Base-by-base conservation (phyloP, 1,140 invertebrate genomes). In the Samia ricini region DNA sequence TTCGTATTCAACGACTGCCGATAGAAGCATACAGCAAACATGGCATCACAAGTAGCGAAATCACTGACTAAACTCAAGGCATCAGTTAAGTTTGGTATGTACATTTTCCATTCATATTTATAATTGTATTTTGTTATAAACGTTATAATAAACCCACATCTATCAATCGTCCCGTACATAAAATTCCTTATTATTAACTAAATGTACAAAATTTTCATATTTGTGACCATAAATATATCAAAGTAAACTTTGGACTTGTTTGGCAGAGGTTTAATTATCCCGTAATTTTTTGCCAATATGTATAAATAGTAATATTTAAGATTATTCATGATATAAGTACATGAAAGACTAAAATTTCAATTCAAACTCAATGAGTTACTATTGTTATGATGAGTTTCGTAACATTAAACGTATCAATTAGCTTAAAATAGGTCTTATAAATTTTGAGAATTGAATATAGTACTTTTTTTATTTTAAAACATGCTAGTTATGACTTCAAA, bases 41-140 rank as follows among this genome's bases (percentile, higher is more conserved):
- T 89, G 86, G 84, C 86, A 70, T 83, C 86, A 19, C 83, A 87
- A 70, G 74, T 89, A 60, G 80, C 86, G 59, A 89, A 85, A 82
- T 79, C 77, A 29, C 69, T 89, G 10, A 42, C 82, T 42, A 57
- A 86, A 86, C 78, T 74, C 74, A 10, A 60, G 79, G 64, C 70
- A 75, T 64, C 82, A 20, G 71, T 72, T 55, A 89, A 87, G 67
- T 89, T 87, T 72, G 84, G 86, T 87, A 81, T 55, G 63, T 59
- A 42, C 15, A 56, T 66, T 70, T 69, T 71, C 55, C 4, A 52
- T 22, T 21, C 12, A 52, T 12, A 15, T 52, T 6, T 36, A 36
- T 15, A 15, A 36, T 36, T 7, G 15, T 7, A 7, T 7, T 36
- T 15, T 7, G 8, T 21, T 21, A 19, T 4, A 51, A 7, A 4